Evolutionary conservation across 1,140 invertebrate species (phyloP), one percentile per base, ranked within the genome.

Genomic region (Scaptomyza pallida): DNA sequence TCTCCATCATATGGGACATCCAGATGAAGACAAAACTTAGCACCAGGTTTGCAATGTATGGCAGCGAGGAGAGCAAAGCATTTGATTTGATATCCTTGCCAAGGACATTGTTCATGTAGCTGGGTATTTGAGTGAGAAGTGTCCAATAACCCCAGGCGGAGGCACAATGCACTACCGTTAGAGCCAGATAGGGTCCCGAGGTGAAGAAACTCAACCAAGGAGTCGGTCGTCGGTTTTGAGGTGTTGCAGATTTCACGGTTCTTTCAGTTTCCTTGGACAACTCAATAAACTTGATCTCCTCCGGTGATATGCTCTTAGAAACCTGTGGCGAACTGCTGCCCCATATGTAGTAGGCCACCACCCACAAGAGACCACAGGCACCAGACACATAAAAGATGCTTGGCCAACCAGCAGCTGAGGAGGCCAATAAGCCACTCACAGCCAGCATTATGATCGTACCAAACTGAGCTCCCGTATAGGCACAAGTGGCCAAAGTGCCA

Each of bases 141-240:
- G 96, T 98, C 93, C 97, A 98, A 88, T 96, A 97, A 0, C 97
- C 97, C 97, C 97, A 98, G 89, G 97, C 97, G 78, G 97, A 95
- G 19, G 52, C 63, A n/a, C 51, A 35, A 33, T 74, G 75, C n/a
- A 40, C 23, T 0, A 64, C 40, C 2, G 17, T 43, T 0, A 98
- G 92, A 0, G 97, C 95, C 95, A 95, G 96, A 61, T 98, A 94
- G 0, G 97, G 96, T 6, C 94, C 57, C 1, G 96, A 97, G 0
- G 93, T 95, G 0, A 95, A 91, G 37, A 98, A 96, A 15, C 93
- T 89, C 48, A 91, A 92, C 96, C 96, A 98, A 3, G 97, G 97
- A 8, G 44, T 62, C 0, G 69, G 5, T 3, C 61, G 67, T 1
- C 55, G 35, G 26, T 48, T 54, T 8, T 50, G 63, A 3, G 48